Base-by-base conservation (phyloP, 2,888 invertebrate genomes). In the Keiferia lycopersicella region DNA sequence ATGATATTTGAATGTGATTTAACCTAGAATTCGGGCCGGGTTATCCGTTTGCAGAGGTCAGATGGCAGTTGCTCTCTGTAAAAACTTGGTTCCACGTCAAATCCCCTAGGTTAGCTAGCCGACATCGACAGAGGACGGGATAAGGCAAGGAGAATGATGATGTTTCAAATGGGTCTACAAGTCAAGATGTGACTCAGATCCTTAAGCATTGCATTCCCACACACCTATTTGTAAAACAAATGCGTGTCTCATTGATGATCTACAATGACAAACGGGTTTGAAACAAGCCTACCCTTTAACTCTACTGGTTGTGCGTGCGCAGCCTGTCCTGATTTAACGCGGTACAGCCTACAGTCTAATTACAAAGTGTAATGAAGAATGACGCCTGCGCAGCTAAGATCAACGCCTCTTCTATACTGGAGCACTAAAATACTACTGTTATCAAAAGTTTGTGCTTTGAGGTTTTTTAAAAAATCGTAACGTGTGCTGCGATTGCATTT, bases 361-460 rank as follows among this genome's bases (percentile, higher is more conserved):
- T 90, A 90, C 84, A 87, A 89, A 88, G 84, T 88, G 87, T 88
- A 90, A 90, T 91, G 87, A 88, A 83, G 77, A 77, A 81, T 74
- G 64, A 72, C 76, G 74, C 73, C 73, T 68, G 74, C 80, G 77
- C 79, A 64, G 64, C 67, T 64, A 53, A 62, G 73, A 73, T 72
- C 74, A 30, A 79, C 80, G 79, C 77, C 76, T 74, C 74, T 73
- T 73, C 30, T 39, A 10, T 22, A n/a, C 53, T 30, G 58, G 50
- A 48, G 62, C 62, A n/a, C 62, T 66, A 62, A 64, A 41, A 62
- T 20, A 56, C 34, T 18, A 57, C 61, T 3, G 16, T 34, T 34
- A 2, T 22, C 34, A 34, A n/a, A 18, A 38, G 10, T 56, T 50
- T 20, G 10, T 34, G 8, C 1, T 34, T 34, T 34, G 34, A 34